phyloP scores from a whole-genome alignment of 2,797 vertebrate genomes.

The Podargus strigoides region DNA sequence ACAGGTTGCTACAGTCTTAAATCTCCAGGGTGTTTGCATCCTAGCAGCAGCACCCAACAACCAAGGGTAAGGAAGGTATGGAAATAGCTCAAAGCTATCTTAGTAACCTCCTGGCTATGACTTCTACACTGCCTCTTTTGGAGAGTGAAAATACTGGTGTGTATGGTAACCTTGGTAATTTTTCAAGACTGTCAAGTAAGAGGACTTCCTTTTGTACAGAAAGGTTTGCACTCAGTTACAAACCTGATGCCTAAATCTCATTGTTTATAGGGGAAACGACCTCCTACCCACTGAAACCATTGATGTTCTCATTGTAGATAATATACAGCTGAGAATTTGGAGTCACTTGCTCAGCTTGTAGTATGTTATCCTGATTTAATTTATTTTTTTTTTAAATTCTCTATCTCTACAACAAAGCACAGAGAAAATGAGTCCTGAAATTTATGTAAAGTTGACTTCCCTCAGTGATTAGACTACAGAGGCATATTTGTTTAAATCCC shows the following conservation, averaged over 20 bases:
- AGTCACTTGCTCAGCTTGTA: neutral
- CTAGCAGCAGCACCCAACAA: neutral
- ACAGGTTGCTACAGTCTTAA: neutral
- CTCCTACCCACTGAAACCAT: neutral
- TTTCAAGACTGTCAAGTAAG: neutral
- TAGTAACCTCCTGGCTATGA: neutral
- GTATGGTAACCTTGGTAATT: neutral
- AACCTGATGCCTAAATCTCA: neutral
- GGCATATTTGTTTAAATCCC: neutral
- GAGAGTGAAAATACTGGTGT: neutral
- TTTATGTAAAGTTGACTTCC: neutral
- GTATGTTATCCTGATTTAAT: neutral
- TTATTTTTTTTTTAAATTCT: neutral
- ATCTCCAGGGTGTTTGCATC: neutral
- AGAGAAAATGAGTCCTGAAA: neutral
- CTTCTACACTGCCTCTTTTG: neutral
- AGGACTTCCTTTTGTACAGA: fast-evolving
- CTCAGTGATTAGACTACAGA: neutral
- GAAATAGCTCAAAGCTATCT: neutral
- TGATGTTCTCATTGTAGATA: neutral
- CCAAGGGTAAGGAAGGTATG: neutral
- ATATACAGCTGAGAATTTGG: neutral
- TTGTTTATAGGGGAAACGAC: neutral
- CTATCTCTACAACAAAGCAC: neutral
- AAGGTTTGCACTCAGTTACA: fast-evolving